These are phyloP conservation scores for Calameuta idolon DNA, from an alignment of 2,888 invertebrate genomes.

Conservation along the genomic window DNA sequence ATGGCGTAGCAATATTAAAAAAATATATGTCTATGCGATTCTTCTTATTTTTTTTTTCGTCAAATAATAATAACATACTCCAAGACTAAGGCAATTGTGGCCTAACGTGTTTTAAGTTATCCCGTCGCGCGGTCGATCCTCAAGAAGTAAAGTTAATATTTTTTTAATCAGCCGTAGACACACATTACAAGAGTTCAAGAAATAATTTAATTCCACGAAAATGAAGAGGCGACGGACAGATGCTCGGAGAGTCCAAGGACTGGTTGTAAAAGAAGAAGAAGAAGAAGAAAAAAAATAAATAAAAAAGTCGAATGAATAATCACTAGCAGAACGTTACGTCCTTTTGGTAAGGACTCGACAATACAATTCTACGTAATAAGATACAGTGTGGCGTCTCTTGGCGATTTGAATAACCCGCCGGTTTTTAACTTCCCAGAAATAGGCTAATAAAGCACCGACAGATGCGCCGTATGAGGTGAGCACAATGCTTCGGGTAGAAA, in stretches of 20 bases:
- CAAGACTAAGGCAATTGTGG: neutral
- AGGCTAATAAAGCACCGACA: constrained; percentile 31
- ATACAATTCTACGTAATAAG: neutral
- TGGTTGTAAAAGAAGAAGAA: neutral
- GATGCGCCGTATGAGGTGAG: constrained; percentile 30
- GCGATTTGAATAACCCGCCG: constrained; percentile 32
- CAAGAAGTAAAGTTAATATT: no score
- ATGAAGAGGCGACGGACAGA: neutral
- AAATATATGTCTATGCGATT: neutral
- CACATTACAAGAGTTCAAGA: neutral
- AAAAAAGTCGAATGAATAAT: neutral
- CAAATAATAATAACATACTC: neutral
- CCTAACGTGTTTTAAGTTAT: neutral
- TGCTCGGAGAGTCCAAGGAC: neutral
- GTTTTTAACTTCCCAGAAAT: constrained; percentile 35
- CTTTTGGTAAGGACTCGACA: neutral
- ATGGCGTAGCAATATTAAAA: neutral
- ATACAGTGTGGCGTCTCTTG: neutral
- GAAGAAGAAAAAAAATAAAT: no score
- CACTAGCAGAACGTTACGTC: neutral
- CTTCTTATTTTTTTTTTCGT: no score
- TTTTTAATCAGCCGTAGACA: neutral
- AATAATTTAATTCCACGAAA: neutral
- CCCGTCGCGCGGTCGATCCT: neutral
- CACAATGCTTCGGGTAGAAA: constrained; percentile 32